These are phyloP conservation scores for Yponomeuta malinellus DNA, from an alignment of 2,888 invertebrate genomes.

Conservation along the genomic window DNA sequence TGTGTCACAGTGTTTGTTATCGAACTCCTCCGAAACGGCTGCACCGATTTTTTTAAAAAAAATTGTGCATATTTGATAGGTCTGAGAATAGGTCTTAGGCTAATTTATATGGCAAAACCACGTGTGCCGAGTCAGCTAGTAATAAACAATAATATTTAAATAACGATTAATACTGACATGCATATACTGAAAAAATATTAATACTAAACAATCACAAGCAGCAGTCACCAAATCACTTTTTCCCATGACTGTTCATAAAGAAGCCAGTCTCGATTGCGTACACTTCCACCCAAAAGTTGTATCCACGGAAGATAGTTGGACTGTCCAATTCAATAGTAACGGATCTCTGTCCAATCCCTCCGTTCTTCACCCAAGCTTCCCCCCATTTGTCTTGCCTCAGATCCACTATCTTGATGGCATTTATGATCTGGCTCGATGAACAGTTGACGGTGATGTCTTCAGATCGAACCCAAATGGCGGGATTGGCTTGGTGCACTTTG, in stretches of 20 bases:
- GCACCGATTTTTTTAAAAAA: too few species aligned
- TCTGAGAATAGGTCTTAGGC: too few species aligned
- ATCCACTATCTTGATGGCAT: conserved; percentile 49
- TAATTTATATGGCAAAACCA: too few species aligned
- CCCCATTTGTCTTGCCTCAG: conserved; percentile 51
- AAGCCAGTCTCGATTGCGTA: conserved; percentile 40
- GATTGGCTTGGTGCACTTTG: conserved; percentile 54
- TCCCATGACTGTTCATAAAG: conserved; percentile 10
- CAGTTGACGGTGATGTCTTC: conserved; percentile 22
- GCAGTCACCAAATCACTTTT: conserved; percentile 5
- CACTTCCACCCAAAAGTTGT: conserved; percentile 56
- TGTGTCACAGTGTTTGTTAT: too few species aligned
- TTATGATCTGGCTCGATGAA: conserved; percentile 47
- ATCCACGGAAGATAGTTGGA: conserved; percentile 49
- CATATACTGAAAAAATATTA: not conserved
- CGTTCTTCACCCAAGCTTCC: conserved; percentile 44
- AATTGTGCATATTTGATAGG: too few species aligned
- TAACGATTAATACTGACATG: not conserved
- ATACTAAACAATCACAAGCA: not conserved
- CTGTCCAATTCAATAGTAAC: conserved; percentile 53
- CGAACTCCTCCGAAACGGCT: too few species aligned
- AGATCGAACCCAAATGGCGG: conserved; percentile 36
- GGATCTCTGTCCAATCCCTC: conserved; percentile 50
- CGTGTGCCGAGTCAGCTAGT: too few species aligned
- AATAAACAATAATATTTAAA: too few species aligned